Evolutionary conservation across 1,140 invertebrate species (phyloP).

Genomic region (Drosophila tsacasi): DNA sequence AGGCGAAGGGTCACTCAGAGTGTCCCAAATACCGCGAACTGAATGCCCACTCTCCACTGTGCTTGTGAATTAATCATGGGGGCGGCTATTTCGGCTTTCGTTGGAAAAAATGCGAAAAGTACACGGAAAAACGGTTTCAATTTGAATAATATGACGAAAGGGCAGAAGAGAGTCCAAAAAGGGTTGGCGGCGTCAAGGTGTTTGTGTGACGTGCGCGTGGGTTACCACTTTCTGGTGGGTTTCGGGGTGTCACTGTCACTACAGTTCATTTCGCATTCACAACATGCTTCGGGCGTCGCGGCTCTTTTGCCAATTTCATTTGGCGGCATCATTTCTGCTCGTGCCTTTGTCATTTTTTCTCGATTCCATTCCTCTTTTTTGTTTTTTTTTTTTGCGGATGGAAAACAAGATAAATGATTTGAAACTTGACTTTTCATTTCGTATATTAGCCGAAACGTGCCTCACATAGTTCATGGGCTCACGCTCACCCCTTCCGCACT

Average conservation of each 20-base stretch:
- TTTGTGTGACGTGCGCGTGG: constrained; percentile 23
- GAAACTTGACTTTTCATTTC: constrained; percentile 81
- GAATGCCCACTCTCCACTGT: constrained; percentile 2
- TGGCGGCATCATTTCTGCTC: constrained; percentile 77
- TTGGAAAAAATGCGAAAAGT: constrained; percentile 73
- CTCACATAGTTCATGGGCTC: constrained; percentile 37
- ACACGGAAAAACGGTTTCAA: constrained; percentile 71
- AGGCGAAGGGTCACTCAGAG: constrained; percentile 30
- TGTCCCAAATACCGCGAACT: constrained; percentile 19
- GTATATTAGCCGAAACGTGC: constrained; percentile 77
- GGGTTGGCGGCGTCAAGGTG: constrained; percentile 51
- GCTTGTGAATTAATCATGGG: constrained; percentile 72
- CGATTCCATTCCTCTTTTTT: constrained; percentile 8
- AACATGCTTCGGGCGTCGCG: constrained; percentile 54
- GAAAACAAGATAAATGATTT: constrained; percentile 83
- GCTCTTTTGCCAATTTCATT: constrained; percentile 77
- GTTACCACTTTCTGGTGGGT: constrained; percentile 39
- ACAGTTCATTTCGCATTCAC: constrained; percentile 75
- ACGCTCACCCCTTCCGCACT: constrained; percentile 18
- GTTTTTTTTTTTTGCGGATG: constrained; percentile 16
- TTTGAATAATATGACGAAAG: constrained; percentile 72
- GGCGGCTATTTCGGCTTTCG: constrained; percentile 63
- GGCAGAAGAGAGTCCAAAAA: constrained; percentile 30
- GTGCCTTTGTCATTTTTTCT: constrained; percentile 76
- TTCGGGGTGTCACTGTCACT: constrained; percentile 67